phyloP scores from a whole-genome alignment of 2,888 invertebrate genomes.

The Coelopa pilipes region DNA sequence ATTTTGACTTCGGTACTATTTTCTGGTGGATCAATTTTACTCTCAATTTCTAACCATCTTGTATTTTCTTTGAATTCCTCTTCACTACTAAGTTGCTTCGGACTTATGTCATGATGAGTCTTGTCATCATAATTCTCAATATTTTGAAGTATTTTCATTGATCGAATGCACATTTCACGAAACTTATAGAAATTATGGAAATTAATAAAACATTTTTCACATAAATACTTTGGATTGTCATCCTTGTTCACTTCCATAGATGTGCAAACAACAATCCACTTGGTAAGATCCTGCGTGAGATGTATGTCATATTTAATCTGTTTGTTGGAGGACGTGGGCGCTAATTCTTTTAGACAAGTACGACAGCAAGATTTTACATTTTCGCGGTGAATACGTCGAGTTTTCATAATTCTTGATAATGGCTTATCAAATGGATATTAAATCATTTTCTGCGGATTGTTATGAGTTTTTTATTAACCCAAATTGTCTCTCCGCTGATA shows the following conservation, averaged over 20 bases:
- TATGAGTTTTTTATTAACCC: too few species aligned
- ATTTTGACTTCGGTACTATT: too few species aligned
- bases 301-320: conserved; percentile 15
- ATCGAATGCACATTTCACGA: conserved; percentile 58
- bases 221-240: conserved; percentile 51
- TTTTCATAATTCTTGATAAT: too few species aligned
- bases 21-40: neutral
- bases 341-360: conserved; percentile 10
- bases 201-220: conserved; percentile 52
- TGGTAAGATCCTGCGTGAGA: conserved; percentile 4
- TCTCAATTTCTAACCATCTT: neutral
- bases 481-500: too few species aligned
- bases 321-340: neutral
- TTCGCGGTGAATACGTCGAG: too few species aligned
- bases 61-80: neutral
- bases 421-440: too few species aligned
- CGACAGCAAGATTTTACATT: conserved; percentile 21
- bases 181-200: conserved; percentile 55
- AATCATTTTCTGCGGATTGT: too few species aligned
- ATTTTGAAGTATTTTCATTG: conserved; percentile 42
- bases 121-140: too few species aligned
- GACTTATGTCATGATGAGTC: neutral
- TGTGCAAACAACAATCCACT: conserved; percentile 19
- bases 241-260: conserved; percentile 33
- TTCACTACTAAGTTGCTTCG: neutral